phyloP scores from a whole-genome alignment of 2,113 vertebrate species.

The Paradoxurus hermaphroditus region DNA sequence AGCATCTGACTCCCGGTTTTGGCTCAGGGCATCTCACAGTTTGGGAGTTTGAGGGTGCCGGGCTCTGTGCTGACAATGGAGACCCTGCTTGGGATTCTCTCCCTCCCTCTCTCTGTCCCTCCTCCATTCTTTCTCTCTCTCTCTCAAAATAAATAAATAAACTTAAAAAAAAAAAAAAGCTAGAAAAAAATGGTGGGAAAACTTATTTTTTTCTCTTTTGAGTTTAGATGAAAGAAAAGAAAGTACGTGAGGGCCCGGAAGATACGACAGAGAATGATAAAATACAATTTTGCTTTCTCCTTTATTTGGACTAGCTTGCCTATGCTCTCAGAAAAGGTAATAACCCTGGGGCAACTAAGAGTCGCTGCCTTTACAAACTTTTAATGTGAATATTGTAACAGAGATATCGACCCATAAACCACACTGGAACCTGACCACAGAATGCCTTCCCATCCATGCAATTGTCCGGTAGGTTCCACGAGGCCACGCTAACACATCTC shows the following conservation, averaged over 20 bases:
- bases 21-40: too few species aligned
- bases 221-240: conserved; percentile 12
- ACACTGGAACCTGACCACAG: background rate
- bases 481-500: background rate
- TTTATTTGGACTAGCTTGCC: background rate
- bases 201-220: conserved; percentile 22
- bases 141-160: too few species aligned
- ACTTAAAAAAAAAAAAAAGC: background rate
- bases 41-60: accelerated
- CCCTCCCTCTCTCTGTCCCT: too few species aligned
- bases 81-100: too few species aligned
- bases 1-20: too few species aligned
- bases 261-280: background rate
- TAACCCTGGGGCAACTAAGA: background rate
- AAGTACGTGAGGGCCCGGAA: background rate
- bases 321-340: background rate
- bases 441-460: background rate
- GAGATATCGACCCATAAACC: background rate
- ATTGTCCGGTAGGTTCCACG: background rate
- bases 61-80: too few species aligned
- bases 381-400: background rate
- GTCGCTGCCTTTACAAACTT: background rate
- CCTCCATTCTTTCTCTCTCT: too few species aligned
- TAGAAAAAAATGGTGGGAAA: background rate
- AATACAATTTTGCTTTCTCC: conserved; percentile 5